Conservation (phyloP, 2,888 invertebrate genomes). For the Villa cingulata region DNA sequence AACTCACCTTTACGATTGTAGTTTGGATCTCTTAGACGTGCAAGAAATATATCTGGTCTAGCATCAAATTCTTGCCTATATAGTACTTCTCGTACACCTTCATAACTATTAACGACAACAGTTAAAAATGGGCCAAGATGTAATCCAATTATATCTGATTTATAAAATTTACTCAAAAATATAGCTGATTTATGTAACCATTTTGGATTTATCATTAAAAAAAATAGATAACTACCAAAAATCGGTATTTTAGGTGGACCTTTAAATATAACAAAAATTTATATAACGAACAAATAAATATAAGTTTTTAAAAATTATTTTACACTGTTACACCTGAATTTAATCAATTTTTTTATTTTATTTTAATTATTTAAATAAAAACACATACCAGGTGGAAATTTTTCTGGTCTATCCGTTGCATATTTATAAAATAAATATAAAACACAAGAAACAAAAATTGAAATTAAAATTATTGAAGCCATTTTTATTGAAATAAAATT, state of each 20-base stretch:
- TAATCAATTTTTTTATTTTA: no score
- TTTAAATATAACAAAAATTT: slow-evolving; percentile 23
- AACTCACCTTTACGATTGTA: slow-evolving; percentile 23
- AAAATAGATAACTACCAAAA: slow-evolving; percentile 47
- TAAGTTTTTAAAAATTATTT: no score
- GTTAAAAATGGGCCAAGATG: slow-evolving; percentile 40
- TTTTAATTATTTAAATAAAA: no score
- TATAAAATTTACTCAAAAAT: slow-evolving; percentile 42
- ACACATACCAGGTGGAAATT: slow-evolving; percentile 45
- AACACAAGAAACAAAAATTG: slow-evolving; percentile 26
- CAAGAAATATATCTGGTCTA: slow-evolving; percentile 39
- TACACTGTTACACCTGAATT: no score
- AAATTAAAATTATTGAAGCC: slow-evolving; percentile 29
- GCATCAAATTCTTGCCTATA: slow-evolving; percentile 48
- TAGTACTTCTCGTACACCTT: slow-evolving; percentile 44
- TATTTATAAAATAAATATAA: slow-evolving; percentile 31
- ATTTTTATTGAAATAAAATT: slow-evolving; percentile 21
- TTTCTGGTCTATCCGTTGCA: slow-evolving; percentile 36
- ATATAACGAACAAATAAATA: no score
- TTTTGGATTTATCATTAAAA: slow-evolving; percentile 40
- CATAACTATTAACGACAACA: slow-evolving; percentile 41
- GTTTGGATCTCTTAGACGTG: slow-evolving; percentile 39
- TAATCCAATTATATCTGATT: slow-evolving; percentile 46
- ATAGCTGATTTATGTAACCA: slow-evolving; percentile 40
- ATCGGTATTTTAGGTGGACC: slow-evolving; percentile 49